Evolutionary conservation across 2,113 vertebrate species (phyloP).

Genomic region (Centropus unirufus): DNA sequence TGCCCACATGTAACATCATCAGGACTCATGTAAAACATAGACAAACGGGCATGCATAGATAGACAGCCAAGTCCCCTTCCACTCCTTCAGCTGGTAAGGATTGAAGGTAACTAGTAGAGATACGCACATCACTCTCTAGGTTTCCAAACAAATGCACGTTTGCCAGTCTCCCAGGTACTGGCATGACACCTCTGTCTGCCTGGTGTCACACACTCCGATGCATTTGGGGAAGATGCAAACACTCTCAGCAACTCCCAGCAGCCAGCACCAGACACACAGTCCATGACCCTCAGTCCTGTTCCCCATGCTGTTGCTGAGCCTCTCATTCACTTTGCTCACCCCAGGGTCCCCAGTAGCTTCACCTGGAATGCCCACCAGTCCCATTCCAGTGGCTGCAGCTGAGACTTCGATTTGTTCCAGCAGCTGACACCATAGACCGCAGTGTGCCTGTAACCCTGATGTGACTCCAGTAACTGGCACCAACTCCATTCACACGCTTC

Average conservation of each 20-base stretch:
- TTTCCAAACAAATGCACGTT: background rate
- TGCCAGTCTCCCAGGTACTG: background rate
- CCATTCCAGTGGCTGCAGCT: background rate
- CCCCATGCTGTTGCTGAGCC: rapidly evolving
- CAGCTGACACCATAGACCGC: background rate
- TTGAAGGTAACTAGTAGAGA: background rate
- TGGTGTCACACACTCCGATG: no score
- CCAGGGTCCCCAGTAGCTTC: background rate
- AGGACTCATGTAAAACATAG: background rate
- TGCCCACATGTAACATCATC: background rate
- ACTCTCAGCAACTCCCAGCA: background rate
- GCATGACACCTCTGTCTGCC: background rate
- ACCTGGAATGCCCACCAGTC: background rate
- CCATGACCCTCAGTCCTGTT: background rate
- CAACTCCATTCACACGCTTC: background rate
- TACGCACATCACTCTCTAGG: background rate
- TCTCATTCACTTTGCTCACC: background rate
- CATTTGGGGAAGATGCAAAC: background rate
- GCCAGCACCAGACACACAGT: rapidly evolving
- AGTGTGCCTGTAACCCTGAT: background rate
- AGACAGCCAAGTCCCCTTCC: background rate
- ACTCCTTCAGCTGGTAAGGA: background rate
- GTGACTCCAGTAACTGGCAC: background rate
- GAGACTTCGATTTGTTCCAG: background rate
- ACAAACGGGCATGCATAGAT: no score